Evolutionary conservation across 2,113 vertebrate genomes (phyloP).

Genomic region (Malaclemys terrapin): DNA sequence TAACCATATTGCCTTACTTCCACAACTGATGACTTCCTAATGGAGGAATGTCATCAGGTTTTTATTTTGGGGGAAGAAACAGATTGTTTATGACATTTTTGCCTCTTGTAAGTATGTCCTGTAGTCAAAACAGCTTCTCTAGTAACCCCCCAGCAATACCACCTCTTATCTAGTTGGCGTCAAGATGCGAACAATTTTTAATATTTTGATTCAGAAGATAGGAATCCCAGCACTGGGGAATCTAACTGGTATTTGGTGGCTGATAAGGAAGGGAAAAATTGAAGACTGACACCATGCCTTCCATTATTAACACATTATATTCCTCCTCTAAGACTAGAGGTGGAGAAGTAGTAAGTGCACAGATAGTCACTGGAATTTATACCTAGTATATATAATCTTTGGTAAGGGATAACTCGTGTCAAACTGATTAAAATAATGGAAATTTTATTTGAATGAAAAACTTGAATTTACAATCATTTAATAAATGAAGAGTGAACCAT

Average conservation of each 20-base stretch:
- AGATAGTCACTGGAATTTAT: conserved; percentile 25
- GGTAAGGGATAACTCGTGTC: not conserved
- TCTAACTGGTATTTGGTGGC: not conserved
- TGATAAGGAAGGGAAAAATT: not conserved
- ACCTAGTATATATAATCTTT: not conserved
- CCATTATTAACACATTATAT: not conserved
- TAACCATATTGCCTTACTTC: not conserved
- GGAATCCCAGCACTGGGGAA: no score
- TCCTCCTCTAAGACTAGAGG: not conserved
- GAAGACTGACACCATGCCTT: not conserved
- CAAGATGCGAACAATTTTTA: not conserved
- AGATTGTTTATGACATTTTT: not conserved
- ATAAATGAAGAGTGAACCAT: conserved; percentile 84
- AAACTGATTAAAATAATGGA: conserved; percentile 82
- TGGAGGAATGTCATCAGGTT: not conserved
- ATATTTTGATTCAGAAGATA: not conserved
- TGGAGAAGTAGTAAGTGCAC: conserved; percentile 12
- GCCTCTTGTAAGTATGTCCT: not conserved
- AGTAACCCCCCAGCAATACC: not conserved
- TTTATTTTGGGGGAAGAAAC: not conserved
- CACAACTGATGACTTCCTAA: not conserved
- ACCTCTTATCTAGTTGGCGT: not conserved
- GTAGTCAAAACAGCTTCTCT: not conserved
- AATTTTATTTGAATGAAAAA: conserved; percentile 90
- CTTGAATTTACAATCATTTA: conserved; percentile 84